phyloP scores from a whole-genome alignment of 2,113 vertebrate genomes.

The Bubo blakistoni region DNA sequence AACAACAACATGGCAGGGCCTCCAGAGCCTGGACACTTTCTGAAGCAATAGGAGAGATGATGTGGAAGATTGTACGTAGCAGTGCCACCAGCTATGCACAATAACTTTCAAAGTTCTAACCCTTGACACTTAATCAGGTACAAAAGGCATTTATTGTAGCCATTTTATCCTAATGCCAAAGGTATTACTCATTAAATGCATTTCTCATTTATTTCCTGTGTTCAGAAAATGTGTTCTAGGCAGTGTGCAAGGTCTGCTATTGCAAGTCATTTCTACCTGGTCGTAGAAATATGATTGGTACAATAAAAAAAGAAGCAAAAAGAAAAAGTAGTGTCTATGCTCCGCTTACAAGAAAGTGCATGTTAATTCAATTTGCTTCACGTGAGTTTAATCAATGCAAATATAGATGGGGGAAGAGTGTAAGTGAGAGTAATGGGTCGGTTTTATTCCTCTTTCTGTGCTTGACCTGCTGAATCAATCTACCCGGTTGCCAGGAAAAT shows the following conservation, averaged over 20 bases:
- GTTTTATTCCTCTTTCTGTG: neutral
- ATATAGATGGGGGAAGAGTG: neutral
- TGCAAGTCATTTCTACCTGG: neutral
- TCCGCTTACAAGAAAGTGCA: neutral
- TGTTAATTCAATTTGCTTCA: neutral
- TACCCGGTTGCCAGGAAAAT: neutral
- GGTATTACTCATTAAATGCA: neutral
- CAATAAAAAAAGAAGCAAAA: neutral
- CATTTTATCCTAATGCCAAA: neutral
- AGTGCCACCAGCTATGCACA: neutral
- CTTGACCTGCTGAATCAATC: neutral
- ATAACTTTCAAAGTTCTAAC: neutral
- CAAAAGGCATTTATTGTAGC: neutral
- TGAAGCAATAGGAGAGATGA: neutral
- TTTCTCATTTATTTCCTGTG: neutral
- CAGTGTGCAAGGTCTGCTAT: neutral
- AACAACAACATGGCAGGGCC: neutral
- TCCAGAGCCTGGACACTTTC: neutral
- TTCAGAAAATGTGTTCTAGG: neutral
- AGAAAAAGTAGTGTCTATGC: neutral
- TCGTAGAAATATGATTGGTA: neutral
- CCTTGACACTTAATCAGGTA: neutral
- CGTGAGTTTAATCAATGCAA: neutral
- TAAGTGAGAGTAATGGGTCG: neutral
- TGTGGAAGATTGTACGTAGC: neutral